Conservation (phyloP, 2,113 vertebrate genomes). For the Tragelaphus buxtoni region DNA sequence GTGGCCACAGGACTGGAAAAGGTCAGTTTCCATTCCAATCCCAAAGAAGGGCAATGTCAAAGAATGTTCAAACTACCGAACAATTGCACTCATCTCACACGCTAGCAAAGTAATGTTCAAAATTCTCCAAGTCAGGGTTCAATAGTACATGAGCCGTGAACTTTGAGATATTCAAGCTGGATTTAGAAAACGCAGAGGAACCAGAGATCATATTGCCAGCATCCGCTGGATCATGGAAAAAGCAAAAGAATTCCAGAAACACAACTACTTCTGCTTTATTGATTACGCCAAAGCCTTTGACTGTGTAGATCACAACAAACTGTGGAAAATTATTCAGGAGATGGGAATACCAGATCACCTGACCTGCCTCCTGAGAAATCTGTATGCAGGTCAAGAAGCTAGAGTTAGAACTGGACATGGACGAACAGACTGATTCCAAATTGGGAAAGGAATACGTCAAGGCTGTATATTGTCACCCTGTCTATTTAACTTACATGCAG, state of each 20-base stretch:
- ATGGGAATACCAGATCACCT: background rate
- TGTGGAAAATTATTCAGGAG: background rate
- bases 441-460: background rate
- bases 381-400: background rate
- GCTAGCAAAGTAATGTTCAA: background rate
- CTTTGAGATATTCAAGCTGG: background rate
- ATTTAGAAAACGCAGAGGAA: background rate
- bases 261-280: background rate
- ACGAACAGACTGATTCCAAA: background rate
- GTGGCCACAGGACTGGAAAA: background rate
- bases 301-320: background rate
- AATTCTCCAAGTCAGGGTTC: background rate
- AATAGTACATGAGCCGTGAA: background rate
- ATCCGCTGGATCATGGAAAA: background rate
- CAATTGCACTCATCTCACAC: background rate
- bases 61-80: background rate
- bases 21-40: background rate
- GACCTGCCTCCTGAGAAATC: background rate
- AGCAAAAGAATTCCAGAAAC: background rate
- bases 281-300: background rate
- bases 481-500: background rate
- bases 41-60: background rate
- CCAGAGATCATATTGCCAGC: background rate
- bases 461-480: background rate
- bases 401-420: background rate